These are phyloP conservation scores for Drosophila borborema DNA, from an alignment of 2,888 invertebrate species.

Conservation along the genomic window DNA sequence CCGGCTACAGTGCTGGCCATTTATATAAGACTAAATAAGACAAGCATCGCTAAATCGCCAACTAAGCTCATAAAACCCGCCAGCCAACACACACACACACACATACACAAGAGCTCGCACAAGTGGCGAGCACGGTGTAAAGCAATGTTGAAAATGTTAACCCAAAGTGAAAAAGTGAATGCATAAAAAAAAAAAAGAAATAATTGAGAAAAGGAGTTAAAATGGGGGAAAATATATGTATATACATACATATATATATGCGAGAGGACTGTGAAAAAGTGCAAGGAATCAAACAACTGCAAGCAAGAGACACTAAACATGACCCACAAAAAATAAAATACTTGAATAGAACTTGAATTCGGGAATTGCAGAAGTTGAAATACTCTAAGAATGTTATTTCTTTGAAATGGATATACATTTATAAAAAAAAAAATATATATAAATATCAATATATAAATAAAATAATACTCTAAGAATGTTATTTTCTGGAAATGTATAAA, in stretches of 20 bases:
- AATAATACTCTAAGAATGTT: too few species aligned
- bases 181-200: conserved; percentile 18
- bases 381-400: conserved; percentile 3
- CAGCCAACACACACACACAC: neutral
- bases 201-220: conserved; percentile 22
- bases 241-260: conserved; percentile 1
- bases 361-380: neutral
- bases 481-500: too few species aligned
- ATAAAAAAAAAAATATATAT: neutral
- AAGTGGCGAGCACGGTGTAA: conserved; percentile 69
- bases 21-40: conserved; percentile 80
- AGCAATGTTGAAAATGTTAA: conserved; percentile 66
- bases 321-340: conserved; percentile 37
- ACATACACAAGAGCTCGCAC: conserved; percentile 38
- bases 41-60: conserved; percentile 79
- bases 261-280: conserved; percentile 68
- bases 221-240: conserved; percentile 19
- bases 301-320: conserved; percentile 54
- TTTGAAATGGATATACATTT: neutral
- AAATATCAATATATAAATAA: neutral
- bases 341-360: neutral
- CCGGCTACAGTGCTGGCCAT: conserved; percentile 55
- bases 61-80: conserved; percentile 77
- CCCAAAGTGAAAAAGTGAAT: conserved; percentile 53
- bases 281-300: conserved; percentile 75